phyloP scores from a whole-genome alignment of 2,797 vertebrate species.

The Xerus rutilus region DNA sequence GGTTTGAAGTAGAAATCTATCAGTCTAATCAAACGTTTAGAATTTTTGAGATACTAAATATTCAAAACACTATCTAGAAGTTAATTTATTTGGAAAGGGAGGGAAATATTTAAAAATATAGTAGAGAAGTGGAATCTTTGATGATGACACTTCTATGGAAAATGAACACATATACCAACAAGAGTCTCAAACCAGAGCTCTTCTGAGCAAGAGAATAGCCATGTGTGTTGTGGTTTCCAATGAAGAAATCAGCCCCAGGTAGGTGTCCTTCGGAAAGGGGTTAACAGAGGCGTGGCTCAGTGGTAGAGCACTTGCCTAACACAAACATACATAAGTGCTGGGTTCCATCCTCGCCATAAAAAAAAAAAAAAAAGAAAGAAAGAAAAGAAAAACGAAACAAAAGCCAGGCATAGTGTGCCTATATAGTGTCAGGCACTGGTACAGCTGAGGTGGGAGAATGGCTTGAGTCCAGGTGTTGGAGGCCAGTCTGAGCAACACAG shows the following conservation, averaged over 20 bases:
- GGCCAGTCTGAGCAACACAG: background rate
- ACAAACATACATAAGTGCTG: no score
- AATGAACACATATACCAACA: background rate
- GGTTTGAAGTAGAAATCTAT: background rate
- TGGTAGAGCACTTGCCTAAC: background rate
- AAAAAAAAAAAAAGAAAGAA: no score
- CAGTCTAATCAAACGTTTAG: background rate
- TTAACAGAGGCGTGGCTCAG: slow-evolving; percentile 59
- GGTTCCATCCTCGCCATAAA: background rate
- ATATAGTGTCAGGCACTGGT: background rate
- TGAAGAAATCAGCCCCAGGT: slow-evolving; percentile 88
- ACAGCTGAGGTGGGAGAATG: background rate
- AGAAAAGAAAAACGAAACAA: background rate
- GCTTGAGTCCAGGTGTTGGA: background rate
- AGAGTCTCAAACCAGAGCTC: slow-evolving; percentile 87
- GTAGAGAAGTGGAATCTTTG: background rate
- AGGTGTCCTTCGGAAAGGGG: slow-evolving; percentile 87
- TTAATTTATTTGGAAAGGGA: background rate
- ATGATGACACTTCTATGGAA: background rate
- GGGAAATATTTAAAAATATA: background rate
- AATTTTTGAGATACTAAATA: background rate
- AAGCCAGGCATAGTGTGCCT: no score
- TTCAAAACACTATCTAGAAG: slow-evolving; percentile 3
- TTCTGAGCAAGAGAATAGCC: slow-evolving; percentile 89
- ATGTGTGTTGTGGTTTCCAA: slow-evolving; percentile 89